These are phyloP conservation scores for Morinoia aosen DNA, from an alignment of 2,888 invertebrate species.

Conservation along the genomic window DNA sequence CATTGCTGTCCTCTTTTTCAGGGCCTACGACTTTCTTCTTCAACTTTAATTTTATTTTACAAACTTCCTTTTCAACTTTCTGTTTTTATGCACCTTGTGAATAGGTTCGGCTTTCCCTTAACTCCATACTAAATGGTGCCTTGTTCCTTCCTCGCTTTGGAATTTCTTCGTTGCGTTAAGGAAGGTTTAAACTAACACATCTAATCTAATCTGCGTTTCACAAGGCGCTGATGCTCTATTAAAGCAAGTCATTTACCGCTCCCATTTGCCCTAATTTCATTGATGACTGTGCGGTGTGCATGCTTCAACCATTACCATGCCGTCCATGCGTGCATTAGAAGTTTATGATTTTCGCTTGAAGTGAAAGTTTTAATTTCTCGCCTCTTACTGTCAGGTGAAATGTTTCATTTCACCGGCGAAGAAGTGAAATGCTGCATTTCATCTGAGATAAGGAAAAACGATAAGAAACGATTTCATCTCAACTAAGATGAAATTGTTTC, in stretches of 20 bases:
- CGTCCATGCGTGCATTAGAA: background rate
- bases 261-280: background rate
- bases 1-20: no score
- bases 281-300: background rate
- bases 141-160: no score
- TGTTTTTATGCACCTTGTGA: no score
- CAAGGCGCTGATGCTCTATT: background rate
- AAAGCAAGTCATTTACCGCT: background rate
- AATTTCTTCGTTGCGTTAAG: no score
- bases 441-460: no score
- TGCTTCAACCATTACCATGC: background rate
- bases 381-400: background rate
- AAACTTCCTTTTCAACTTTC: no score
- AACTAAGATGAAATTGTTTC: no score
- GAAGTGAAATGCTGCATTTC: background rate
- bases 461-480: no score
- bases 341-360: background rate
- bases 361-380: background rate
- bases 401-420: background rate
- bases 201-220: background rate
- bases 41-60: no score
- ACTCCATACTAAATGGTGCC: no score
- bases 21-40: no score
- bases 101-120: no score
- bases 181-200: background rate